Base-by-base conservation (phyloP, 2,888 invertebrate genomes). In the Pilophorus perplexus region DNA sequence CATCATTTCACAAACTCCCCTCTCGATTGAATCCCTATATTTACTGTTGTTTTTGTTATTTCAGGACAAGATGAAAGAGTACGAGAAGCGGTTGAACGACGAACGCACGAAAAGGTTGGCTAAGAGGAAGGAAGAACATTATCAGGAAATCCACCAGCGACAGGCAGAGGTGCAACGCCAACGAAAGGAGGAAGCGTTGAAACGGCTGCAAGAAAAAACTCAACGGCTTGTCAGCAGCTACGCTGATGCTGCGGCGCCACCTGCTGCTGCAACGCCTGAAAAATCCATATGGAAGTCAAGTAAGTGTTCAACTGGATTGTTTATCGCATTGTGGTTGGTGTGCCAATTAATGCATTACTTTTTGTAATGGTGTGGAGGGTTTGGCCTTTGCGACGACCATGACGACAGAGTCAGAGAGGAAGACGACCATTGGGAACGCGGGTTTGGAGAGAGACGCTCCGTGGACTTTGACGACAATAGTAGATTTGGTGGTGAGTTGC, bases 131-230 rank as follows among this genome's bases (percentile, higher is more conserved):
- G 82, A 82, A 70, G 84, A 88, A 74, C 87, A 86, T 64, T 86
- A 84, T 54, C 85, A 82, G 71, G 87, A 87, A 67, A 84, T 84
- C 79, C 75, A 86, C 42, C 86, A 87, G 37, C 82, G 84, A 54
- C 80, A 80, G 0, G 84, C 85, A 3, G 86, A 85, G 14, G 85
- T 84, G 71, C 82, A 81, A 1, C 80, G 85, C 40, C 85, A 84
- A 14, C 85, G 84, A 72, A 88, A 90, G 68, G 88, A 87, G 5
- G 89, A 89, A 71, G 82, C 87, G 0, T 85, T 85, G 52, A 81
- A 84, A 2, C 85, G 83, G 72, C 76, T 86, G 12, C 83, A 83
- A 70, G 80, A 81, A 66, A 76, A 67, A 76, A 46, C 74, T 72
- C 25, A 71, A 71, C 71, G 73, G 75, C 59, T 57, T 73, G 74